Evolutionary conservation across 2,113 vertebrate species (phyloP), one percentile per base, ranked within the genome.

Genomic region (Tympanuchus pallidicinctus): DNA sequence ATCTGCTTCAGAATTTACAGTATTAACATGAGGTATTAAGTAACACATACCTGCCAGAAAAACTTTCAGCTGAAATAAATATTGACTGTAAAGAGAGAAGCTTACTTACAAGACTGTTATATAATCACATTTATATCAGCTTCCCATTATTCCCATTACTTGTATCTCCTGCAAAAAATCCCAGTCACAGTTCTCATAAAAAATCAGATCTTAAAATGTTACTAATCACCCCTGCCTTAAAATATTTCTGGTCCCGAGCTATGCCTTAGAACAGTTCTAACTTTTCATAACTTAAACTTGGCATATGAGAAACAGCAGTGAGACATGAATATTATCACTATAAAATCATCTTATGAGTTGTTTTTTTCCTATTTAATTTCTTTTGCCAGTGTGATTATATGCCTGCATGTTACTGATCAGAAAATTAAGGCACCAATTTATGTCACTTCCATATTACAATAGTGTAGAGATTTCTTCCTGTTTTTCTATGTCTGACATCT

Each of bases 51-150:
- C 47, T 59, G 42, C 85, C 71, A 36, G 89, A 87, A 92, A 89
- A 96, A 96, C 96, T 96, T 97, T 69, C 60, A 25, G 32, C 47
- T 13, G 48, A 71, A 92, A 84, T 88, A 13, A 88, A 83, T 79
- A 88, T 72, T 94, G 91, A 88, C 92, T 90, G 89, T 85, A 93
- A 93, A 88, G 70, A 65, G 61, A 78, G 45, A 60, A 86, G 88
- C 69, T 92, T 74, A 27, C 59, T 88, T 36, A n/a, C 78, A 84
- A 75, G 42, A 56, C 43, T 88, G 78, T 94, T 95, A 87, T 54
- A 86, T 95, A 87, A 95, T 88, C 74, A 64, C 91, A 91, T 81
- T 71, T 86, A 66, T 76, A 61, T 63, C 66, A 93, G 82, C 93
- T 91, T 89, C 38, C 38, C 43, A 13, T 5, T 59, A 88, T 88